Base-by-base conservation (phyloP, 1,140 invertebrate genomes). In the Drosophila punjabiensis region DNA sequence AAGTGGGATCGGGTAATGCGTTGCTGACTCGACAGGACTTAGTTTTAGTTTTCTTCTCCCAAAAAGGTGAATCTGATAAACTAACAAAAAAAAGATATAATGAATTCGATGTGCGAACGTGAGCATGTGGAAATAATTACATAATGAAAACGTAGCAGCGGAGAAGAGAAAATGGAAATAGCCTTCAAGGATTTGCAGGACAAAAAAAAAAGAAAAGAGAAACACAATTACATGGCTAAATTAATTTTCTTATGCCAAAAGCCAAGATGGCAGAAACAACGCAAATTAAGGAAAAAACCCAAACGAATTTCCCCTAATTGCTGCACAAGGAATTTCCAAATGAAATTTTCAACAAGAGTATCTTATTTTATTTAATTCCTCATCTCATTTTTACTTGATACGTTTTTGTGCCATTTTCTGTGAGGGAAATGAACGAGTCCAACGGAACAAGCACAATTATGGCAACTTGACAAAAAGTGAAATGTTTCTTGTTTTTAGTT, bases 1-100 rank as follows among this genome's bases (percentile, higher is more conserved):
- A 80, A 88, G 87, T 88, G 84, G 84, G 55, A 88, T 88, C 84
- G 81, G 64, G 66, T 84, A 81, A 90, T 89, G 85, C 81, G 65
- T 81, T 90, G 81, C 85, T 89, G 86, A 90, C 81, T 85, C 64
- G 83, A 62, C 76, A 59, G 39, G 67, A 41, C 47, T 82, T 67
- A 71, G 68, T 71, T 68, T 71, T 71, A 71, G 68, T 71, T 74
- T 16, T 24, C 28, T 7, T 11, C 24, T 41, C 13, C 52, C 33
- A 65, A 71, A 71, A 71, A 71, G 68, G 68, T 71, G 64, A 39
- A 69, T 71, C 68, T 56, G 64, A 71, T 71, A 71, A n/a, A 5
- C 48, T 16, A 11, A 28, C 5, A 47, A 7, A 47, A 24, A 14
- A 52, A 43, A 67, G 37, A 32, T 47, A 50, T 68, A 77, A 71